Percentiles rank a stretch among this genome's conserved stretches.
These are phyloP conservation scores for Ametastegia equiseti DNA, from an alignment of 2,888 invertebrate genomes.

Conservation along the genomic window DNA sequence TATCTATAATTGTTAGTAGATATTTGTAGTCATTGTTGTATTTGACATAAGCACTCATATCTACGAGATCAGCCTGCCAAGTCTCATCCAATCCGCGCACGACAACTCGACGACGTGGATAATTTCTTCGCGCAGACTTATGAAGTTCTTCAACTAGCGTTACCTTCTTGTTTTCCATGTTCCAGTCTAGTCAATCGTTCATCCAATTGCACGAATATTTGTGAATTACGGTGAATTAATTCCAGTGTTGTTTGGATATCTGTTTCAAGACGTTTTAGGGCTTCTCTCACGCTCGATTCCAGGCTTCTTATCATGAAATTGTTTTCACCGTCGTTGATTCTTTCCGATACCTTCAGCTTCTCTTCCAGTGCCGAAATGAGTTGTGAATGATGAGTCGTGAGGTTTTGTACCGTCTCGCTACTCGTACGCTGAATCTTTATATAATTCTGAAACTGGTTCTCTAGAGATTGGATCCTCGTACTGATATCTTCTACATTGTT, in stretches of 20 bases:
- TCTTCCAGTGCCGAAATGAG: too few species aligned
- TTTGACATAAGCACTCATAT: conserved; percentile 62
- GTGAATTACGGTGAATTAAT: neutral
- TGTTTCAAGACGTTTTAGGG: neutral
- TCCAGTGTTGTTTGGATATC: neutral
- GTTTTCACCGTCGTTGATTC: too few species aligned
- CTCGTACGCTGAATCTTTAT: too few species aligned
- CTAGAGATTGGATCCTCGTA: neutral
- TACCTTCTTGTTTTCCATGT: neutral
- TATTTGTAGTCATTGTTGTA: conserved; percentile 64
- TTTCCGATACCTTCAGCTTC: too few species aligned
- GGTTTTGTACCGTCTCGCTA: too few species aligned
- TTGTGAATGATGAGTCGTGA: too few species aligned
- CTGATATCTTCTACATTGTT: too few species aligned
- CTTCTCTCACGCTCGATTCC: too few species aligned
- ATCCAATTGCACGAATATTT: neutral
- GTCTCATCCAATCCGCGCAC: conserved; percentile 70
- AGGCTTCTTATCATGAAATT: too few species aligned
- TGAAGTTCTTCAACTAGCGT: conserved; percentile 64
- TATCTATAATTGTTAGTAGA: conserved; percentile 67
- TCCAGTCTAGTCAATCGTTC: neutral
- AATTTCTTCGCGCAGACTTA: conserved; percentile 66
- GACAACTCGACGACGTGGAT: conserved; percentile 63
- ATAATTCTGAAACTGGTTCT: too few species aligned
- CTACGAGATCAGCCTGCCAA: conserved; percentile 61